Evolutionary conservation across 1,140 invertebrate species (phyloP), one percentile per base, ranked within the genome.

Genomic region (Calephelis nemesis): DNA sequence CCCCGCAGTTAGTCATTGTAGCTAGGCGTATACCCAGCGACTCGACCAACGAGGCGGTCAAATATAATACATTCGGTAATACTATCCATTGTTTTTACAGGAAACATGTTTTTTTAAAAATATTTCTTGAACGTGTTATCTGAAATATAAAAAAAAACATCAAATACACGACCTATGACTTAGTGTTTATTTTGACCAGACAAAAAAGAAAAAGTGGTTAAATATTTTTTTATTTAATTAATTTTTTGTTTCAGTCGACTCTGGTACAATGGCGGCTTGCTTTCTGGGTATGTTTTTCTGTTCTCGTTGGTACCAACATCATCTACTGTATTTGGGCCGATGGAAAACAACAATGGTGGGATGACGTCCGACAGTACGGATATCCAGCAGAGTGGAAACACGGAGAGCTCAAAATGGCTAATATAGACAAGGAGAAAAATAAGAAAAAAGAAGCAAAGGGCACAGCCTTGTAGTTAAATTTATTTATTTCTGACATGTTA

Each of bases 271-370:
- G 97, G 97, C 93, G 96, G 63, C 82, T 93, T 0, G 96, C 97
- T 1, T 97, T 97, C 84, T 97, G 96, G 95, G 95, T 97, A 19
- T 94, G 95, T 4, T 94, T 96, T 62, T 95, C 83, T 0, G 93
- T 97, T 0, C 95, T 97, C 47, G 84, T 94, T 4, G 84, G 94
- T n/a, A 96, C 96, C 0, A 96, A 96, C 70, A 70, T 96, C 0
- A 75, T 97, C 3, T 98, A 96, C 78, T 84, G 94, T 30, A 74
- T 96, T 12, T 95, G 94, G 89, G 95, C 94, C 0, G 95, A 95
- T 52, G 95, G 94, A 6, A 94, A 96, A 70, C 93, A 95, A 45
- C 95, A 96, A 75, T 93, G 93, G 70, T 96, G 95, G 94, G 96
- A 95, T 83, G 93, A 94, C 52, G 84, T 90, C n/a, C 66, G 82